Evolutionary conservation across 2,113 vertebrate species (phyloP).

Genomic region (Spea multiplicata): DNA sequence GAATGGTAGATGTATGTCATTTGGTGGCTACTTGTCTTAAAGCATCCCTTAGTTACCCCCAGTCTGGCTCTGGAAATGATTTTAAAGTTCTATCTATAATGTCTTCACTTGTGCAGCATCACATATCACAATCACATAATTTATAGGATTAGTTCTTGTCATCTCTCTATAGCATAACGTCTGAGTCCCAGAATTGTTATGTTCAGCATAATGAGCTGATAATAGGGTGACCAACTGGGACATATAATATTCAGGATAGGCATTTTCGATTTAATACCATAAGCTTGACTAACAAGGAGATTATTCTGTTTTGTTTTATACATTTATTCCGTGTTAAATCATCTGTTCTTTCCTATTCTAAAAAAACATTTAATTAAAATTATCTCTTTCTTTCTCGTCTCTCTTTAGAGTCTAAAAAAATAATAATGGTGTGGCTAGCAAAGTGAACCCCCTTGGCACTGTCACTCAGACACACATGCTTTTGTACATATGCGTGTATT

Average conservation of each 20-base stretch:
- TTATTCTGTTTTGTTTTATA: neutral
- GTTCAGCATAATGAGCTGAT: conserved; percentile 26
- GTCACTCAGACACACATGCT: too few relatives aligned
- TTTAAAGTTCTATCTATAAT: conserved; percentile 33
- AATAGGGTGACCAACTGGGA: conserved; percentile 19
- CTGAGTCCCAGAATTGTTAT: conserved; percentile 9
- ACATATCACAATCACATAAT: conserved; percentile 54
- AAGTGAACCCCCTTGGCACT: too few relatives aligned
- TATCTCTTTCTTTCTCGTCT: neutral
- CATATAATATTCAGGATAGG: neutral
- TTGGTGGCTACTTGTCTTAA: too few relatives aligned
- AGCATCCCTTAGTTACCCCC: too few relatives aligned
- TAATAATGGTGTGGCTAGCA: too few relatives aligned
- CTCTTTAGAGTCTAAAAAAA: too few relatives aligned
- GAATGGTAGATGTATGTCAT: too few relatives aligned
- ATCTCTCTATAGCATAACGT: conserved; percentile 19
- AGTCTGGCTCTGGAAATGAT: too few relatives aligned
- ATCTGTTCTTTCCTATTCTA: neutral
- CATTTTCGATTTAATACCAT: neutral
- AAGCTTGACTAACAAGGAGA: neutral
- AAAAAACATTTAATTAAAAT: neutral
- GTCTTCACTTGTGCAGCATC: conserved; percentile 52
- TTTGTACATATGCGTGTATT: too few relatives aligned
- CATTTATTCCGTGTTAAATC: neutral
- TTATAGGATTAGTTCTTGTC: conserved; percentile 56